Percentiles rank a stretch among this genome's conserved stretches.
Conservation (phyloP, 2,888 invertebrate genomes). For the Apotomis turbidana region DNA sequence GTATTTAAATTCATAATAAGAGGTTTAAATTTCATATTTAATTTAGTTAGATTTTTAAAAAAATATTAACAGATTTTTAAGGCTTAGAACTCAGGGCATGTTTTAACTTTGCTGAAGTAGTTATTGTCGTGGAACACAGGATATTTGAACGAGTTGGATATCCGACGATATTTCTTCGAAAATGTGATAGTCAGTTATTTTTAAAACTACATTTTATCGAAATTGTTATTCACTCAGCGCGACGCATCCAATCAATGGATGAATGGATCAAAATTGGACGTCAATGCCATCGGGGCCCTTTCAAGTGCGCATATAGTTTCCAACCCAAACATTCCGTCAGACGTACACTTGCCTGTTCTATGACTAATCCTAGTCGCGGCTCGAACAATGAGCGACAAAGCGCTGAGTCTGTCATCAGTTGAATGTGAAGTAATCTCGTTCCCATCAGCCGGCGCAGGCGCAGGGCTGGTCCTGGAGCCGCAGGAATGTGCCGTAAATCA, state of each 20-base stretch:
- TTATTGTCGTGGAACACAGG: too few species aligned
- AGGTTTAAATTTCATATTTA: too few species aligned
- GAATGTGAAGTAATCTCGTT: conserved; percentile 71
- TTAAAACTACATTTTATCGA: conserved; percentile 6
- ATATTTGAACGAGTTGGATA: too few species aligned
- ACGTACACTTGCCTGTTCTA: conserved; percentile 40
- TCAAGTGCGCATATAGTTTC: conserved; percentile 11
- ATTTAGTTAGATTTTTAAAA: background rate
- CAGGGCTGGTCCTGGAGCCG: conserved; percentile 57
- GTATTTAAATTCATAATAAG: too few species aligned
- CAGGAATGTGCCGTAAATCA: conserved; percentile 79
- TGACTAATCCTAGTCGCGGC: conserved; percentile 51
- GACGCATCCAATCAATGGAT: conserved; percentile 19
- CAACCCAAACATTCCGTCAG: conserved; percentile 32
- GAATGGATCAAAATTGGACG: conserved; percentile 34
- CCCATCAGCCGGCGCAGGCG: conserved; percentile 62
- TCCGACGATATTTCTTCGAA: too few species aligned
- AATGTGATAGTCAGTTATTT: background rate
- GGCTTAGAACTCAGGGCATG: too few species aligned
- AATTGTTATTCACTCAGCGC: conserved; percentile 28
- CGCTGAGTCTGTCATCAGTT: conserved; percentile 66
- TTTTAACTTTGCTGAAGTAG: too few species aligned
- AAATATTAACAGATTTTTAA: too few species aligned
- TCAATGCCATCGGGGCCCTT: conserved; percentile 29
- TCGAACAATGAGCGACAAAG: conserved; percentile 59